phyloP scores from a whole-genome alignment of 2,113 vertebrate species.

The Sarotherodon lohbergeri region DNA sequence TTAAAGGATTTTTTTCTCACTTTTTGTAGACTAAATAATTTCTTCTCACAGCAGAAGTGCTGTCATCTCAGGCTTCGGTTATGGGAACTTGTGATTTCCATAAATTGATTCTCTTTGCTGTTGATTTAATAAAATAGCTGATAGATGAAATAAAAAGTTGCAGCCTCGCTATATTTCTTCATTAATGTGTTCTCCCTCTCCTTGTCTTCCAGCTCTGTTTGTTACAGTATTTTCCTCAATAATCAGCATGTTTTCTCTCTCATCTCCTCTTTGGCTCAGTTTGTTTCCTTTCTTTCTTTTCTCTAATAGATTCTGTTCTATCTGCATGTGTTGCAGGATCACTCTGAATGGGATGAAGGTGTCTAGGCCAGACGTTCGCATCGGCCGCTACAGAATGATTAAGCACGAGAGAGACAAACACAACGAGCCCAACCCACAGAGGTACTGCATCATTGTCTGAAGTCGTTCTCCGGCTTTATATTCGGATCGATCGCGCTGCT shows the following conservation, averaged over 20 bases:
- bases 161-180: neutral
- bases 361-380: conserved; percentile 92
- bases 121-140: neutral
- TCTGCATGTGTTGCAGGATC: conserved; percentile 78
- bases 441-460: conserved; percentile 72
- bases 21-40: neutral
- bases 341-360: conserved; percentile 98
- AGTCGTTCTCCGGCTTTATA: neutral
- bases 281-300: neutral
- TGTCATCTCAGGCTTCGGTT: neutral
- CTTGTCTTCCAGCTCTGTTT: neutral
- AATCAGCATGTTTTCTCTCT: neutral
- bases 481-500: conserved; percentile 1
- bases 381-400: conserved; percentile 98
- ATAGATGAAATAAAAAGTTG: neutral
- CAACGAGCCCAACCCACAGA: conserved; percentile 98
- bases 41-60: neutral
- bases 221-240: neutral
- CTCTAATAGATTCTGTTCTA: neutral
- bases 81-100: neutral
- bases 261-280: neutral
- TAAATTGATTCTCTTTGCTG: neutral
- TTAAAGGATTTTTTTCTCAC: neutral
- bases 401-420: conserved; percentile 98
- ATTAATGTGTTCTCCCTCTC: neutral